Evolutionary conservation across 2,113 vertebrate genomes (phyloP), one percentile per base, ranked within the genome.

Genomic region (Colistium nudipinnis): DNA sequence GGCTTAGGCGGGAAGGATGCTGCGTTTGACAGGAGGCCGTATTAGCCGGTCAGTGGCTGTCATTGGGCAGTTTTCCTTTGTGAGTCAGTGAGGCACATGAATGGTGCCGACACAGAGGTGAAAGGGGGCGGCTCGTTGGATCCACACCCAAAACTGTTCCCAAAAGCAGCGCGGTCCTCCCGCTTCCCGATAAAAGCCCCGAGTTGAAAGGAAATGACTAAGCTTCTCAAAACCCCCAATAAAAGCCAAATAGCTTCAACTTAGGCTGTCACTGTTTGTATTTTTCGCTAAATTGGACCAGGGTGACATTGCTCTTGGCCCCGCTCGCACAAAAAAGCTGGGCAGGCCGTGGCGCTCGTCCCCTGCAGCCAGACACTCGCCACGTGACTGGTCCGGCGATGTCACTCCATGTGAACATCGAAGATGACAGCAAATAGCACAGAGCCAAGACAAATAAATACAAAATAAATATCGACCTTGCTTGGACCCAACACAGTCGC

Each of bases 1-100:
- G 43, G 49, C 10, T 77, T 78, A 78, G 63, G 35, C 59, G 47
- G 56, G 45, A 80, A 39, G 44, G 76, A 80, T 59, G 64, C 76
- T 47, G 45, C 49, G 48, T 70, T 80, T 79, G 81, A 85, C 75
- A 76, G 56, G 38, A 24, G 6, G n/a, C 33, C 17, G 44, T 51
- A 51, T 74, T 48, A 70, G 61, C 52, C 65, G 68, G 70, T 41
- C 47, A 77, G 59, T 70, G 33, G 68, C 76, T 60, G 74, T 75
- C 63, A 76, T 63, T 47, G 72, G 43, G 54, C 43, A 22, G 14
- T 33, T 76, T 38, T 62, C n/a, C n/a, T n/a, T 45, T n/a, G 22
- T 11, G 33, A 53, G 1, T 16, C 17, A 1, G 14, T 35, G 0
- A 47, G 12, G 19, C 3, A 30, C 62, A 62, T 56, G 31, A 57